Percentiles rank a stretch among this genome's conserved stretches.
phyloP scores from a whole-genome alignment of 2,888 invertebrate species.

The Eucera pruinosa region DNA sequence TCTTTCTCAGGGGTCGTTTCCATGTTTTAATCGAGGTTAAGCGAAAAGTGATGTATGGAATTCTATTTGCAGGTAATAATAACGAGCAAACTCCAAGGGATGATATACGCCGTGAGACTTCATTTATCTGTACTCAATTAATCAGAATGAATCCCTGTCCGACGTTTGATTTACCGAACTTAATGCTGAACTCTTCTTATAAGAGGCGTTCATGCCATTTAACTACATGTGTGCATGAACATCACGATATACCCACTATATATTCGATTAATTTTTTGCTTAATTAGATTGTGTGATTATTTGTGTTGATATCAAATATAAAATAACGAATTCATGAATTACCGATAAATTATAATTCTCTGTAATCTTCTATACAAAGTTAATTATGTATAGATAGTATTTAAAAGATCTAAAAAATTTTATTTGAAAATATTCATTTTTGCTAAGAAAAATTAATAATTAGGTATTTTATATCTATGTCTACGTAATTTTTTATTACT shows the following conservation, averaged over 20 bases:
- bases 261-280: constrained; percentile 10
- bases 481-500: no score
- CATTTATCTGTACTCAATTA: constrained; percentile 32
- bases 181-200: not conserved
- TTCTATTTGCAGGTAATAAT: constrained; percentile 6
- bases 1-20: not conserved
- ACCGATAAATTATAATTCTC: not conserved
- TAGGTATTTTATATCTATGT: no score
- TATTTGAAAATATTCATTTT: no score
- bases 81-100: constrained; percentile 2
- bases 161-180: constrained; percentile 28
- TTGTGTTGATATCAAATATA: not conserved
- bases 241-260: constrained; percentile 1
- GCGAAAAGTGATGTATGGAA: constrained; percentile 5
- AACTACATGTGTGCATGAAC: not conserved
- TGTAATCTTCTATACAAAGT: not conserved
- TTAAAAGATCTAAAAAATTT: no score
- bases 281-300: constrained; percentile 12
- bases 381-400: no score
- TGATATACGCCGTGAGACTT: constrained; percentile 20
- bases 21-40: constrained; percentile 8
- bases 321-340: not conserved
- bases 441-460: no score
- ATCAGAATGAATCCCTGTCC: constrained; percentile 22
- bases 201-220: not conserved